These are phyloP conservation scores for Stegana nigrithorax DNA, from an alignment of 2,888 invertebrate genomes.

Conservation along the genomic window DNA sequence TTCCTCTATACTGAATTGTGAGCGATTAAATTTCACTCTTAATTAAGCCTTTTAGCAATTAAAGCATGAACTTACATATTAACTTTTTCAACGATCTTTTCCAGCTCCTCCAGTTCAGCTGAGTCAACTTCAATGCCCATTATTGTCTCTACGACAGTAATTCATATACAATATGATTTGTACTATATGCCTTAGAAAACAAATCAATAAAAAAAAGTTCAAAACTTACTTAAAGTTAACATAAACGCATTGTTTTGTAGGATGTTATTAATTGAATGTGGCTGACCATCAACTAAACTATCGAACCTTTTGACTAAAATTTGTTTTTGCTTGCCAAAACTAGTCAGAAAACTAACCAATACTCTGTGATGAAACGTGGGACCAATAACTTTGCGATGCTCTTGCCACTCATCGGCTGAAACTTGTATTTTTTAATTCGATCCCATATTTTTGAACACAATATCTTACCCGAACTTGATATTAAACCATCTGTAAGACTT, in stretches of 20 bases:
- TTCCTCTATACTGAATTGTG: neutral
- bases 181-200: no score
- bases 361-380: constrained; percentile 15
- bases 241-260: neutral
- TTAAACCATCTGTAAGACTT: neutral
- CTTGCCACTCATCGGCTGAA: constrained; percentile 9
- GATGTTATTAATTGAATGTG: neutral
- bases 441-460: no score
- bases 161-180: no score
- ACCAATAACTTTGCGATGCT: neutral
- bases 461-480: neutral
- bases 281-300: neutral
- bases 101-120: neutral
- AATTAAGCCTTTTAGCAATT: no score
- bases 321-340: neutral
- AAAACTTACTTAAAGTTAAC: neutral
- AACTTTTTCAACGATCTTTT: neutral
- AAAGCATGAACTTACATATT: no score
- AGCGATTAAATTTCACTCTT: no score
- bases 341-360: neutral
- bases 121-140: no score
- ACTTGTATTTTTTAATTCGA: no score
- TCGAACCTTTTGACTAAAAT: neutral
- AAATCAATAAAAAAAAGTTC: neutral
- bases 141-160: neutral